These are phyloP conservation scores for Hypsibius dujardini DNA, from an alignment of 1,140 invertebrate species.

Conservation along the genomic window DNA sequence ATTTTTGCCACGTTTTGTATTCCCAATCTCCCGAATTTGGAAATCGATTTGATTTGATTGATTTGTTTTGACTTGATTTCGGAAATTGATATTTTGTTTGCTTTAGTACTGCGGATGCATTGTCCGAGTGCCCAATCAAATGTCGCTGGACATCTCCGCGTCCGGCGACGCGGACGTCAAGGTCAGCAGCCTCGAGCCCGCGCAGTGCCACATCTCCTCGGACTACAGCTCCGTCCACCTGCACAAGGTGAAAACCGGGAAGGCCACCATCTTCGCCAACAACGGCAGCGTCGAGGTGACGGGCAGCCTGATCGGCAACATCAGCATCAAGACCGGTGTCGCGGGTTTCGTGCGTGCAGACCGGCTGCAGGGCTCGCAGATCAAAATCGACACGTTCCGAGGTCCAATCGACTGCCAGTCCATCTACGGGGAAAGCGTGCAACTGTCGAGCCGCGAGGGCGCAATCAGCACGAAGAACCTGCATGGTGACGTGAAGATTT, in stretches of 20 bases:
- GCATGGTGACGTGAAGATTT: conserved; percentile 2
- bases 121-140: neutral
- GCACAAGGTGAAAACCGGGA: neutral
- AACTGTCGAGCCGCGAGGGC: conserved; percentile 5
- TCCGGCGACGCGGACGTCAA: conserved; percentile 13
- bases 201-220: neutral
- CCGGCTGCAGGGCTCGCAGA: conserved; percentile 3
- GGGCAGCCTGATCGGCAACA: neutral
- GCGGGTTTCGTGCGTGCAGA: conserved; percentile 9
- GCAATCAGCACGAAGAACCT: neutral
- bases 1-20: no score
- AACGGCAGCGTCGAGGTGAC: conserved; percentile 8
- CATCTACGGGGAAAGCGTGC: conserved; percentile 4
- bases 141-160: conserved; percentile 8
- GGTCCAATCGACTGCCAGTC: neutral
- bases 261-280: conserved; percentile 15
- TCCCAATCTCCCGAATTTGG: no score
- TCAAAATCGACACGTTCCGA: conserved; percentile 8
- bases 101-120: conserved; percentile 3
- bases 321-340: conserved; percentile 2
- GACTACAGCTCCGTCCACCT: conserved; percentile 6
- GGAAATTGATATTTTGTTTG: no score
- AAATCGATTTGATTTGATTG: no score
- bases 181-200: neutral
- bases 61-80: no score